Percentiles rank a stretch among this genome's conserved stretches.
Evolutionary conservation across 2,888 invertebrate genomes (phyloP).

Genomic region (Aphidius colemani): DNA sequence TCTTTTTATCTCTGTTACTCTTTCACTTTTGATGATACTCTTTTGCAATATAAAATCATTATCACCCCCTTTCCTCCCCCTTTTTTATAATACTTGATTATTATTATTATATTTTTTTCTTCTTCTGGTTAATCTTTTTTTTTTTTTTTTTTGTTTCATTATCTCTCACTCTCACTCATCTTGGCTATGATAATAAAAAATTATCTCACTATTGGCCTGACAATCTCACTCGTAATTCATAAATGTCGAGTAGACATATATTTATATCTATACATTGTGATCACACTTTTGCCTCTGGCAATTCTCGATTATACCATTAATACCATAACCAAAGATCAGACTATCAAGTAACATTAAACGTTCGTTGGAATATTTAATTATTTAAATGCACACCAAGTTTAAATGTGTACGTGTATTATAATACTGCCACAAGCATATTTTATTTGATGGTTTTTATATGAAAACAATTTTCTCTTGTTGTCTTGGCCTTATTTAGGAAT

Average conservation of each 20-base stretch:
- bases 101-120: conserved; percentile 19
- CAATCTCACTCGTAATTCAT: no score
- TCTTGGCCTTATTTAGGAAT: no score
- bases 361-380: conserved; percentile 54
- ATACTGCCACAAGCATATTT: no score
- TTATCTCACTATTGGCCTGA: no score
- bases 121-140: conserved; percentile 5
- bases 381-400: conserved; percentile 44
- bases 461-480: no score
- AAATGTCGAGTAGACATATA: no score
- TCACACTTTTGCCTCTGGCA: conserved; percentile 43
- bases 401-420: no score
- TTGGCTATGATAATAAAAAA: conserved; percentile 12
- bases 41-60: conserved; percentile 57
- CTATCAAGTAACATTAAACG: conserved; percentile 40
- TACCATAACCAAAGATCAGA: conserved; percentile 36
- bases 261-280: not conserved
- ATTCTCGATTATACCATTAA: conserved; percentile 57
- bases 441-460: no score
- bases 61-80: conserved; percentile 48
- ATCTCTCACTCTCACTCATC: conserved; percentile 27
- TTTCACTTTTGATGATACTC: conserved; percentile 36
- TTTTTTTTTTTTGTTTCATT: conserved; percentile 8
- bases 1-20: conserved; percentile 40
- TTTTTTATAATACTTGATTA: conserved; percentile 8